phyloP scores from a whole-genome alignment of 2,797 vertebrate species.

The Pyrrhura leucotis region DNA sequence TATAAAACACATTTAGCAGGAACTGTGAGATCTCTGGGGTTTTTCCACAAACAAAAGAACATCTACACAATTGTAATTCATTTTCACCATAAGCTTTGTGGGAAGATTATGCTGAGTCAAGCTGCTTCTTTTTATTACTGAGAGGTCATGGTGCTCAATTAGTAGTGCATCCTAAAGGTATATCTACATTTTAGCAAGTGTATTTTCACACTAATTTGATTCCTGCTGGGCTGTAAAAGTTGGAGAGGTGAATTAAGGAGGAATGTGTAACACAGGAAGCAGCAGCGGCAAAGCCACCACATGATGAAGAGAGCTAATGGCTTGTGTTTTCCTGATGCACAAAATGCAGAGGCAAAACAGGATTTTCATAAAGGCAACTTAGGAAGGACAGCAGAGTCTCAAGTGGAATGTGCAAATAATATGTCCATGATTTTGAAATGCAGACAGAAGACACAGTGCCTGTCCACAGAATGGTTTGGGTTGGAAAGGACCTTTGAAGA shows the following conservation, averaged over 20 bases:
- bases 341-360: background rate
- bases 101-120: background rate
- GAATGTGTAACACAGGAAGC: background rate
- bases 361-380: background rate
- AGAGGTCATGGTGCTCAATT: background rate
- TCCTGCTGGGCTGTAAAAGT: background rate
- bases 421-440: background rate
- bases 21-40: background rate
- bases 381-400: background rate
- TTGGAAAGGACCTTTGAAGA: background rate
- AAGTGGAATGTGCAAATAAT: fast-evolving
- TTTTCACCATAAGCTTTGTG: background rate
- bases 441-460: background rate
- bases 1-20: background rate
- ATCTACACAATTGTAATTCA: background rate
- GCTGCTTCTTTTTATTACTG: background rate
- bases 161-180: background rate
- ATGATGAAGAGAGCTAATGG: background rate
- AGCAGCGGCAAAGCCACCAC: background rate
- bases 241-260: background rate
- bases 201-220: background rate
- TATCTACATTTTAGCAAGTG: background rate
- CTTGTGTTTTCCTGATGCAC: background rate
- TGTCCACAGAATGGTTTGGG: background rate
- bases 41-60: background rate